Evolutionary conservation across 2,113 vertebrate species (phyloP), one percentile per base, ranked within the genome.

Genomic region (Shinisaurus crocodilurus): DNA sequence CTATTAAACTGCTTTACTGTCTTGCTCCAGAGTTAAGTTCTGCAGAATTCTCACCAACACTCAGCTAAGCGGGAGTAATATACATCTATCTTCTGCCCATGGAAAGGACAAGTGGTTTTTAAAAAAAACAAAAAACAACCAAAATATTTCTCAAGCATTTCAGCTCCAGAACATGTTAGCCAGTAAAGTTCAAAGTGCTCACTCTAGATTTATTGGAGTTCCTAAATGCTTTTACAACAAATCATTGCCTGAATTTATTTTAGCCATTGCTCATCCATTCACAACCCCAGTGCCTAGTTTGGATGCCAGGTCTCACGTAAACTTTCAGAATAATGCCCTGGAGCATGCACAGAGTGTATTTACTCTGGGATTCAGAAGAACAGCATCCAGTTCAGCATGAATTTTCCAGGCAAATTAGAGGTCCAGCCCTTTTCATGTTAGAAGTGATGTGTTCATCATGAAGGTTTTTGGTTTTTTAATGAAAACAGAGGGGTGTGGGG

Each of bases 161-260:
- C 54, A 89, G 72, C 77, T 4, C 40, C 10, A 65, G 1, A 29
- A 72, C 34, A 67, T 1, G 2, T n/a, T 84, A 91, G 72, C 74
- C 69, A 82, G 54, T 70, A 88, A 70, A 74, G 84, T 88, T 93
- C 90, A 84, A 65, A 90, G 57, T 88, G 72, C 90, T 94, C 86
- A 90, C 88, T 74, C 83, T 82, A 65, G 89, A 57, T 67, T 79
- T 87, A 9, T 15, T 0, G 65, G 40, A 43, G 20, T 82, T 80
- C 75, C 82, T 75, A 92, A 83, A 87, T 54, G 77, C 77, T 82
- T 37, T 32, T 54, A 88, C 77, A 80, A 82, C 32, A 81, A 70
- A 81, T 48, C 63, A 70, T 9, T 88, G 65, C 12, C 63, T 88
- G 16, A 40, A 76, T 34, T n/a, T 50, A n/a, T 75, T 54, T 88